These are phyloP conservation scores for Lontra canadensis DNA, from an alignment of 2,113 vertebrate genomes.

Conservation along the genomic window DNA sequence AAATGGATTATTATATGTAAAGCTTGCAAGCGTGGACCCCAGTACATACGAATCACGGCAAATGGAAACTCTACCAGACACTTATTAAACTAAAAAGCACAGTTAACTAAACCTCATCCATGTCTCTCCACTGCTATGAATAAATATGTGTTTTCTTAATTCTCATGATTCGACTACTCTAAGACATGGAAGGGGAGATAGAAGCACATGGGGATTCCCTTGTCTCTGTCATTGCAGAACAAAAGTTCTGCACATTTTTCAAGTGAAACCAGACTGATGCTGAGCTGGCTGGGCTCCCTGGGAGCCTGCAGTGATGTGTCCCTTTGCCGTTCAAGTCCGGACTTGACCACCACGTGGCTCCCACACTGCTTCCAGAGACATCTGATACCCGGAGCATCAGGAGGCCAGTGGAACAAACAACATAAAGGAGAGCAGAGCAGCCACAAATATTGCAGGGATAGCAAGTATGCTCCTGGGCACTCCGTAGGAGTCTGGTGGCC, in stretches of 20 bases:
- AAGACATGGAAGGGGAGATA: neutral
- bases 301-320: accelerated
- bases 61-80: neutral
- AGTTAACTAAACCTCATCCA: neutral
- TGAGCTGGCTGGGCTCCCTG: neutral
- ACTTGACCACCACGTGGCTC: neutral
- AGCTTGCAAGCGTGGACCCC: neutral
- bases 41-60: neutral
- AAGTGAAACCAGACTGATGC: neutral
- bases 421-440: neutral
- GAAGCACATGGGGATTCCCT: neutral
- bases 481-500: neutral
- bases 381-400: neutral
- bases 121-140: neutral
- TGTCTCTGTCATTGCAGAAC: neutral
- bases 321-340: neutral
- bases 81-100: neutral
- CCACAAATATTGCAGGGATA: neutral
- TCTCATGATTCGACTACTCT: neutral
- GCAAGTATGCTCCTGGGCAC: neutral
- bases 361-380: neutral
- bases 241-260: neutral
- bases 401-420: neutral
- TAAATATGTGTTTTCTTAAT: neutral
- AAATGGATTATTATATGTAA: neutral